phyloP scores from a whole-genome alignment of 2,888 invertebrate genomes.

The Macaria liturata region DNA sequence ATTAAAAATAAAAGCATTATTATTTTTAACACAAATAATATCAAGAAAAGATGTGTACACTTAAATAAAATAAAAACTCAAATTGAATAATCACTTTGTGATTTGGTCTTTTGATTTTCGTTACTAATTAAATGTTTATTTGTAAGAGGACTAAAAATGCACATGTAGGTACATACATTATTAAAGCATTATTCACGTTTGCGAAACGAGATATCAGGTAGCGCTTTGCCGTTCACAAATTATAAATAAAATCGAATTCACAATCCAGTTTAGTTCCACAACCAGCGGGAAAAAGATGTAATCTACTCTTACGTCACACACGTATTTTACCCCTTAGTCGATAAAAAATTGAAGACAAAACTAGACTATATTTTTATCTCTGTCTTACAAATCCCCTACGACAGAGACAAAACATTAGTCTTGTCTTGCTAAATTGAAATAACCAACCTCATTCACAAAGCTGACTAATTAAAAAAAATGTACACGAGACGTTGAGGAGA shows the following conservation, averaged over 20 bases:
- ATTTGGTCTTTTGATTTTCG: slow-evolving; percentile 70
- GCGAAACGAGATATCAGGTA: slow-evolving; percentile 40
- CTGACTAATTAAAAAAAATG: slow-evolving; percentile 38
- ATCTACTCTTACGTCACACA: slow-evolving; percentile 3
- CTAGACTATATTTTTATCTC: too few species aligned
- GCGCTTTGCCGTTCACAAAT: slow-evolving; percentile 44
- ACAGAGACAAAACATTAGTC: too few species aligned
- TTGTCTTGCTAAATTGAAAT: too few species aligned
- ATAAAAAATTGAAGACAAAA: too few species aligned
- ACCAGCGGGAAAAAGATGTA: slow-evolving; percentile 32
- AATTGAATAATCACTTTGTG: slow-evolving; percentile 77
- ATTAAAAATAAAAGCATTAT: slow-evolving; percentile 81
- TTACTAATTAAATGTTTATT: slow-evolving; percentile 41
- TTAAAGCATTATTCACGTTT: slow-evolving; percentile 55
- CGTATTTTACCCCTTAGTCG: too few species aligned
- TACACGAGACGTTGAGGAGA: slow-evolving; percentile 47
- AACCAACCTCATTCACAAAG: slow-evolving; percentile 6
- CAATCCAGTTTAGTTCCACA: slow-evolving; percentile 34
- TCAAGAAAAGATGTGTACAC: slow-evolving; percentile 76
- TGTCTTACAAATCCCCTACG: too few species aligned
- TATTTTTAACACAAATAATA: slow-evolving; percentile 80
- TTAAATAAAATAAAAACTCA: slow-evolving; percentile 61
- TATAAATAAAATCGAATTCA: slow-evolving; percentile 37
- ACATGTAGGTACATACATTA: slow-evolving; percentile 57
- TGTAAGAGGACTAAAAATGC: slow-evolving; percentile 65